Percentiles rank a stretch among this genome's conserved stretches.
Conservation (phyloP, 2,888 invertebrate species). For the Acanthococcus lagerstroemiae region DNA sequence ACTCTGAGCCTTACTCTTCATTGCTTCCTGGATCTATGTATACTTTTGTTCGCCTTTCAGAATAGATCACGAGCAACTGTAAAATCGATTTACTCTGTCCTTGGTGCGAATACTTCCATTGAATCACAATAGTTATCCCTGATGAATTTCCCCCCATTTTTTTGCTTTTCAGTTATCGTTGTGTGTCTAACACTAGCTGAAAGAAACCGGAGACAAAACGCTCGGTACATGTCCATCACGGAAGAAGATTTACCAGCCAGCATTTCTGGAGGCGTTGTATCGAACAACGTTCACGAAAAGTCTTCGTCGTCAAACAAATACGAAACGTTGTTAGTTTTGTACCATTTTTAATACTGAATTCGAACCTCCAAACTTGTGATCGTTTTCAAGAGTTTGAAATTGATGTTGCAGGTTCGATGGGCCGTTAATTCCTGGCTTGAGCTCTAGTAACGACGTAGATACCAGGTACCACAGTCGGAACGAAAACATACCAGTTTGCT, state of each 20-base stretch:
- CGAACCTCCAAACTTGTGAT: too few relatives aligned
- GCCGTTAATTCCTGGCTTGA: background rate
- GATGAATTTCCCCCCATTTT: too few relatives aligned
- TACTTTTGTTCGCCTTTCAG: too few relatives aligned
- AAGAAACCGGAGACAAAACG: slow-evolving; percentile 17
- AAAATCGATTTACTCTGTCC: too few relatives aligned
- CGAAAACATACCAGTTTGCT: background rate
- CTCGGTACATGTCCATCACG: background rate
- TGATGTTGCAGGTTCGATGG: too few relatives aligned
- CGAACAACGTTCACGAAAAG: background rate
- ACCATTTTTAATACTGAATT: too few relatives aligned
- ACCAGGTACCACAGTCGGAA: background rate
- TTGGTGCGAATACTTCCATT: too few relatives aligned
- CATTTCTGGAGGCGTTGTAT: slow-evolving; percentile 6
- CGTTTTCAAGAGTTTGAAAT: too few relatives aligned
- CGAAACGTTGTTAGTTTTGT: slow-evolving; percentile 10
- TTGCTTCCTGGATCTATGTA: too few relatives aligned
- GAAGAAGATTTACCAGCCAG: slow-evolving; percentile 18
- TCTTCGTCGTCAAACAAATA: background rate
- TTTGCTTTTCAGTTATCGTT: slow-evolving; percentile 19
- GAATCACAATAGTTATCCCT: too few relatives aligned
- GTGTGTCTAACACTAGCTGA: slow-evolving; percentile 19
- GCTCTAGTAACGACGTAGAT: background rate
- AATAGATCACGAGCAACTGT: too few relatives aligned
- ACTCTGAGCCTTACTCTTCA: too few relatives aligned